Evolutionary conservation across 2,113 vertebrate species (phyloP), one percentile per base, ranked within the genome.

Genomic region (Potamarius usumacintae): DNA sequence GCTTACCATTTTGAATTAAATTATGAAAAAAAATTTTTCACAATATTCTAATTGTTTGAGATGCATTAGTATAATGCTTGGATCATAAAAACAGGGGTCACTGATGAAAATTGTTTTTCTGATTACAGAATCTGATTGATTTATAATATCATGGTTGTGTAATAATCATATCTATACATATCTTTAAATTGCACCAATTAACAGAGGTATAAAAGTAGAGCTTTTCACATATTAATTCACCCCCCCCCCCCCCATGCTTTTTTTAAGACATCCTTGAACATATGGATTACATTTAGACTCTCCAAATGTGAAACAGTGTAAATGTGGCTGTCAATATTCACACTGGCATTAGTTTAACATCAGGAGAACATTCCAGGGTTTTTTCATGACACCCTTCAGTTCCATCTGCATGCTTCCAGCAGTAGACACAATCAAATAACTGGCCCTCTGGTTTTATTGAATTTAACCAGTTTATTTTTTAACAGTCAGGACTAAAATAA

Each of bases 241-340:
- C 65, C 12, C n/a, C 27, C 30, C 27, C 27, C 10, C 12, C 11
- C 34, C 42, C 42, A 67, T 71, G 0, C 11, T 62, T 65, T 12
- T 27, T 27, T 67, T 67, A 14, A 27, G n/a, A 14, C 63, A 27
- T 11, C 9, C 11, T n/a, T 65, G 3, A n/a, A n/a, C 8, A 65
- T 0, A n/a, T 65, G 22, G 58, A 4, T n/a, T 67, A 67, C n/a
- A 67, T 69, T 34, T 69, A 27, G 8, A 9, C 8, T 8, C 22
- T 30, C 11, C 5, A 69, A 69, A 42, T 34, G 76, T 63, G 57
- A 48, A 80, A 76, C 55, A 79, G 42, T 81, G 81, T 84, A 83
- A 72, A 86, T 63, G 42, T 65, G 67, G 60, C 83, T 69, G 80
- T 84, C 74, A 84, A 82, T 87, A 87, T 89, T 87, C 85, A 81